A percentile compares a stretch with the other conserved stretches of the same genome.
These are phyloP conservation scores for Stenichneumon culpator DNA, from an alignment of 2,888 invertebrate genomes.

Conservation along the genomic window DNA sequence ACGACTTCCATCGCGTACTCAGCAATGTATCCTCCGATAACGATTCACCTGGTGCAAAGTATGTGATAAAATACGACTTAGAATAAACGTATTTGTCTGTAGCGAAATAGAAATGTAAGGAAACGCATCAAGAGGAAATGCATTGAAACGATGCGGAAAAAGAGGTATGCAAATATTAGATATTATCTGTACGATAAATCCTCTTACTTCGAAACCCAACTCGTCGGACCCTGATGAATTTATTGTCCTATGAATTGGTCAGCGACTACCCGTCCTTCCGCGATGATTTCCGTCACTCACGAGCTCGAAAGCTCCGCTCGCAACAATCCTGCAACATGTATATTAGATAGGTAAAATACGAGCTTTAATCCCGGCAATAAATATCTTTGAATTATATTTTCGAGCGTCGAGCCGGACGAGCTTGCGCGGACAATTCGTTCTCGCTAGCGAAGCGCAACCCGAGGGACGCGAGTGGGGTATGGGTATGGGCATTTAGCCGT, in stretches of 20 bases:
- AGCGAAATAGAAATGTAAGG: neutral
- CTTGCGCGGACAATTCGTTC: conserved; percentile 65
- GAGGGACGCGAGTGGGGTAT: conserved; percentile 62
- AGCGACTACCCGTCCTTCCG: neutral
- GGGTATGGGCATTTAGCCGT: conserved; percentile 82
- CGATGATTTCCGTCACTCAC: conserved; percentile 47
- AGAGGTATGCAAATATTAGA: neutral
- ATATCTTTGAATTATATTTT: conserved; percentile 85
- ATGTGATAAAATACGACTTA: neutral
- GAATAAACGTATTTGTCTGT: neutral
- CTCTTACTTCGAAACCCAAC: neutral
- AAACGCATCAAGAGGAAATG: neutral
- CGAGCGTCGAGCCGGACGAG: conserved; percentile 71
- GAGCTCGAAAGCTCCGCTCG: neutral
- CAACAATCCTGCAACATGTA: conserved; percentile 74
- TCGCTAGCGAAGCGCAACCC: conserved; percentile 34
- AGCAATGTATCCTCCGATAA: neutral
- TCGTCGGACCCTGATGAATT: conserved; percentile 6
- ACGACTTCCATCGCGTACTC: neutral
- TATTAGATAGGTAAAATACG: conserved; percentile 83
- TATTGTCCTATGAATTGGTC: conserved; percentile 8
- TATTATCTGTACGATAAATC: neutral
- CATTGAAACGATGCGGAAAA: neutral
- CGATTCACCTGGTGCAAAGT: neutral
- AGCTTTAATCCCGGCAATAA: conserved; percentile 83